These are phyloP conservation scores for Aphyosemion australe DNA, from an alignment of 2,113 vertebrate genomes.

Conservation along the genomic window DNA sequence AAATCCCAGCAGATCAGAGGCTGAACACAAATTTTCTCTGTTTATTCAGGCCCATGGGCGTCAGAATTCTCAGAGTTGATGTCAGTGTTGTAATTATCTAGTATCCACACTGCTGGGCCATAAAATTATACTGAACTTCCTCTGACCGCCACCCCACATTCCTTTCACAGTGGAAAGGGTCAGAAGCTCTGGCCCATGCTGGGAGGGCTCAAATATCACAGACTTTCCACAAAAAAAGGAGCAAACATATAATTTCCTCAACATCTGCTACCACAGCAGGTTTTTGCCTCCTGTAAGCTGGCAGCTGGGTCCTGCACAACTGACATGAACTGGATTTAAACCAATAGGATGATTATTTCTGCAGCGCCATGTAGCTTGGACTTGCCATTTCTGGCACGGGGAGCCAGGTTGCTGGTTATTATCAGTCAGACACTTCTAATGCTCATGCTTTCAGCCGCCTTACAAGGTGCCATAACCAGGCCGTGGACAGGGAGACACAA, in stretches of 20 bases:
- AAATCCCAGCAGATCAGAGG: constrained; percentile 33
- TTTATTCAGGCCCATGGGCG: constrained; percentile 22
- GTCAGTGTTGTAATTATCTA: constrained; percentile 33
- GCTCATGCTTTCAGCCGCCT: constrained; percentile 32
- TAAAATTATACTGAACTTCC: constrained; percentile 41
- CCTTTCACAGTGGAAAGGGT: constrained; percentile 39
- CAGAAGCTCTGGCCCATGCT: constrained; percentile 20
- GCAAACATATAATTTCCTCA: constrained; percentile 55
- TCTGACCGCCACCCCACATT: constrained; percentile 33
- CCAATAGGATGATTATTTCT: constrained; percentile 46
- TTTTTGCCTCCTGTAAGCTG: constrained; percentile 50
- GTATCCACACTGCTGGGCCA: constrained; percentile 1
- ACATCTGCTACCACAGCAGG: constrained; percentile 64
- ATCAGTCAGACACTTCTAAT: constrained; percentile 34
- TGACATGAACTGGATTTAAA: constrained; percentile 56
- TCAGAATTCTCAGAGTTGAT: constrained; percentile 19
- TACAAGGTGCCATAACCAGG: constrained; percentile 35
- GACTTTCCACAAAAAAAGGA: constrained; percentile 21
- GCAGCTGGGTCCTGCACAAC: constrained; percentile 24
- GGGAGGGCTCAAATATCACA: constrained; percentile 33
- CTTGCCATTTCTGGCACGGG: constrained; percentile 44
- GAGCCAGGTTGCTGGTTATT: constrained; percentile 37
- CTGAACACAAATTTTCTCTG: constrained; percentile 14
- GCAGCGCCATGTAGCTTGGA: constrained; percentile 32
- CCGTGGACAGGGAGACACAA: constrained; percentile 10